phyloP scores from a whole-genome alignment of 2,113 vertebrate species.

The Terrapene triunguis region DNA sequence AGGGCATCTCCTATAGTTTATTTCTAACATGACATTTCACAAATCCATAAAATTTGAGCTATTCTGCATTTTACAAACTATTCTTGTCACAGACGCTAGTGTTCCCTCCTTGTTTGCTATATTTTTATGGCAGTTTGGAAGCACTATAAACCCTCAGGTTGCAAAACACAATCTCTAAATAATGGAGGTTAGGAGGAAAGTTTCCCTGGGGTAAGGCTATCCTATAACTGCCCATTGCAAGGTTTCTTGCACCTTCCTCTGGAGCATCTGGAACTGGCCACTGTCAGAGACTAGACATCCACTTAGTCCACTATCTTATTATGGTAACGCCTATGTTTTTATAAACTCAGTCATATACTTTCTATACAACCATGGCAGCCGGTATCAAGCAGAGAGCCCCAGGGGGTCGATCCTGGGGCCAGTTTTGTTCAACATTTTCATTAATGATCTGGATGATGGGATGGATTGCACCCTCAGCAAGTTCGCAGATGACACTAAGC shows the following conservation, averaged over 20 bases:
- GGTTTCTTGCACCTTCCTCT: background rate
- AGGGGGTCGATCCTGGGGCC: no score
- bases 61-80: background rate
- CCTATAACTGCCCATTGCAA: background rate
- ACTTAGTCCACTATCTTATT: background rate
- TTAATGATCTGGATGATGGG: no score
- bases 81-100: background rate
- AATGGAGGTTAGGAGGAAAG: background rate
- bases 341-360: background rate
- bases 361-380: background rate
- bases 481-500: no score
- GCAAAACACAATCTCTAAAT: background rate
- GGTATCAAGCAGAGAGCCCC: no score
- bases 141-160: background rate
- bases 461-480: no score
- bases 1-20: background rate
- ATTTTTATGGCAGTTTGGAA: background rate
- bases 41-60: background rate
- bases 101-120: background rate
- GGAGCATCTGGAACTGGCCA: background rate
- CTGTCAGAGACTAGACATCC: background rate
- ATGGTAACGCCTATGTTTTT: background rate
- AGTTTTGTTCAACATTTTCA: no score
- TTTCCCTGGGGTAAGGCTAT: fast-evolving
- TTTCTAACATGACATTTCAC: background rate